phyloP scores from a whole-genome alignment of 2,797 vertebrate genomes.

The Acanthopagrus latus region DNA sequence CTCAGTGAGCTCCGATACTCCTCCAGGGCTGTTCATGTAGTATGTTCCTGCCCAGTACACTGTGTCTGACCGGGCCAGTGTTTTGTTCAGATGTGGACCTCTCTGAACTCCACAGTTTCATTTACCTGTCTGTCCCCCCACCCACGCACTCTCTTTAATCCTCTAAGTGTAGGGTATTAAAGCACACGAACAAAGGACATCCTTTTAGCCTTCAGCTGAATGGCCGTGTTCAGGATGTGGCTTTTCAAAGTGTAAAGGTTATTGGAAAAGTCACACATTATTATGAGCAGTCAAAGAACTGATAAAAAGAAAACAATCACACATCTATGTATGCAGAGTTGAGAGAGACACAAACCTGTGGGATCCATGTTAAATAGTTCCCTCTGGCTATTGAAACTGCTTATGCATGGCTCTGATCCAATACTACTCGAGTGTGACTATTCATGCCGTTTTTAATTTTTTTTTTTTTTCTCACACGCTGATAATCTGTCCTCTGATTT shows the following conservation, averaged over 20 bases:
- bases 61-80: slow-evolving; percentile 59
- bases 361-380: slow-evolving; percentile 13
- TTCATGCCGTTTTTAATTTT: neutral
- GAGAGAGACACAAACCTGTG: slow-evolving; percentile 15
- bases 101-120: slow-evolving; percentile 59
- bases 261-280: slow-evolving; percentile 27
- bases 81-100: slow-evolving; percentile 69
- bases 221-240: slow-evolving; percentile 41
- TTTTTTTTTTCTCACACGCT: neutral
- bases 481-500: neutral
- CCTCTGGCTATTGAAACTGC: slow-evolving; percentile 6
- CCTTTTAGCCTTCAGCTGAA: slow-evolving; percentile 68
- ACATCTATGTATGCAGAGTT: slow-evolving; percentile 1
- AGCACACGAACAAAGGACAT: slow-evolving; percentile 69
- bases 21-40: slow-evolving; percentile 42
- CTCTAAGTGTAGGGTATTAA: slow-evolving; percentile 66
- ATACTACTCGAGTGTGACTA: neutral
- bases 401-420: neutral
- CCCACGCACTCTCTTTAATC: slow-evolving; percentile 62
- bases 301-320: slow-evolving; percentile 20
- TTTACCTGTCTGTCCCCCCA: slow-evolving; percentile 62
- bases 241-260: slow-evolving; percentile 52
- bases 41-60: slow-evolving; percentile 55
- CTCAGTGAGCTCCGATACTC: slow-evolving; percentile 51
- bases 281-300: slow-evolving; percentile 19